Evolutionary conservation across 2,113 vertebrate genomes (phyloP), one percentile per base, ranked within the genome.

Genomic region (Craseonycteris thonglongyai): DNA sequence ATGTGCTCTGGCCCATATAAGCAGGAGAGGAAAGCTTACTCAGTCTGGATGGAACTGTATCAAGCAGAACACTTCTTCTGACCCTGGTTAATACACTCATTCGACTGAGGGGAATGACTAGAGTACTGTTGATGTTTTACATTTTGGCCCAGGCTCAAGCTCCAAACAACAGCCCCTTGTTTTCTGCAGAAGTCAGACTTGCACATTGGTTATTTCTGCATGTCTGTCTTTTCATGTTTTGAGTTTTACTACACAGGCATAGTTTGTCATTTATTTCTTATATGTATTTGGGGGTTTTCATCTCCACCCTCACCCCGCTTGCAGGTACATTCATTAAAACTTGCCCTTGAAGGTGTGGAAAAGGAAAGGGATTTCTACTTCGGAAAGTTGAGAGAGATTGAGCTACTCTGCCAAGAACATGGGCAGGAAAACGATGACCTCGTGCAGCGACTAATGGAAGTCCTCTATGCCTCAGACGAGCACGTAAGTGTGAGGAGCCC

Each of bases 341-440:
- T 98, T 97, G 99, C 99, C 97, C 99, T 99, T 93, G 99, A 99
- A 98, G 99, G 99, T 0, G 98, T 99, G 98, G 99, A 99, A 98
- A 99, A 99, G 97, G 99, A 99, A 98, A 98, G 99, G 96, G 99
- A 99, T 98, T 99, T 99, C 98, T 99, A 99, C 98, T 99, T 99
- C 49, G 99, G 99, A 91, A 99, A 99, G 98, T 98, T 99, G 98
- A 98, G 99, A 95, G 99, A 99, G 97, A 99, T 99, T 94, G 99
- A 99, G 97, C 98, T 99, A 68, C 98, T 99, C 94, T 99, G 99
- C 98, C 99, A 99, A 97, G 99, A 99, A 35, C 99, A 99, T 0
- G 99, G 99, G 47, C 99, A 99, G 97, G 99, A 99, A 96, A 99
- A 98, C 28, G 99, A 99, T 30, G 98, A 99, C 68, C 99, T 99